Base-by-base conservation (phyloP, 2,888 invertebrate genomes). In the Drosophila sordidula region DNA sequence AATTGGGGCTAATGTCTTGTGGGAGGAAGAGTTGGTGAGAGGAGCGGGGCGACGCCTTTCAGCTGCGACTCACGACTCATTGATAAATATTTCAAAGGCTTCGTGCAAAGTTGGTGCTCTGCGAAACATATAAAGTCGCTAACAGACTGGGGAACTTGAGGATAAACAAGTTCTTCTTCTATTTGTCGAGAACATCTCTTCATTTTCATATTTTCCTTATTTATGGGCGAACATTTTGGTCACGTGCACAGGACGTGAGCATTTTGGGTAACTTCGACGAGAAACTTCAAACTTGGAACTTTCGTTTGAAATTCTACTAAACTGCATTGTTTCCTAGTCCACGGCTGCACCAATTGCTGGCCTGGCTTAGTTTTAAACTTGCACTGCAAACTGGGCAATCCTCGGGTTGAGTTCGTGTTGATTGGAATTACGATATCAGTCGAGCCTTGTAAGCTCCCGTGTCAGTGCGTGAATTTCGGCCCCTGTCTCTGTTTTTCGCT, bases 1-100 rank as follows among this genome's bases (percentile, higher is more conserved):
- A 86, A 88, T 91, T 87, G 78, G 78, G 83, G 90, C 90, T 89
- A 89, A 89, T 90, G 80, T 78, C 75, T 75, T 66, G 62, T 59
- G 69, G 68, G 54, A 14, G 45, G 44, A 49, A 67, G 39, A 47
- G 36, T 14, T 29, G 34, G 45, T 3, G n/a, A 36, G 52, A 25
- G 12, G 46, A 44, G 8, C 45, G 12, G 9, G 46, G 34, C 2
- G 36, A 44, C 51, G 59, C 57, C 67, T 80, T 68, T 56, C 56
- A 68, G 50, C 51, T 65, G 57, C 54, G 57, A 62, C 62, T 78
- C 63, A 63, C 83, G 71, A 62, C 46, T 70, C 57, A 63, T 68
- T 85, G 82, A 85, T 89, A 75, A 70, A 84, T 89, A 59, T 89
- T 84, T 80, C 69, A 87, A 84, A 87, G 89, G 85, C 45, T 80